Evolutionary conservation across 2,113 vertebrate species (phyloP).

Genomic region (Burhinus oedicnemus): DNA sequence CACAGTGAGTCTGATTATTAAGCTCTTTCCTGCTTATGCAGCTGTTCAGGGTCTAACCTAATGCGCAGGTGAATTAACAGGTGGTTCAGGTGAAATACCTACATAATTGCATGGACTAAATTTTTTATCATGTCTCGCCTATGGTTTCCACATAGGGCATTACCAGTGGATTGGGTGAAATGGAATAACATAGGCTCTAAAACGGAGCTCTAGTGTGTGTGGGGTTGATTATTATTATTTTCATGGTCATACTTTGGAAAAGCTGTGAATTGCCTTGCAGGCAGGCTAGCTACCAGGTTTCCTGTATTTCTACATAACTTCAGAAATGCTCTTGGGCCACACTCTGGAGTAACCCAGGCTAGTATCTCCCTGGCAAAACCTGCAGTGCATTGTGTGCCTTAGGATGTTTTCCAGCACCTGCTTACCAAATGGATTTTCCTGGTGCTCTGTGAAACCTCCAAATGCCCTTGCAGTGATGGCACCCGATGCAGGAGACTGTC

Average conservation of each 20-base stretch:
- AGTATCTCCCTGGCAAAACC: not conserved
- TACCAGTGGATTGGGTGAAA: not conserved
- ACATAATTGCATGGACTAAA: not conserved
- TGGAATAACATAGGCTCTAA: not conserved
- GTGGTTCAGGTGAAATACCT: not conserved
- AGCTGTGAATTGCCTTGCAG: not conserved
- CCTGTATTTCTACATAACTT: not conserved
- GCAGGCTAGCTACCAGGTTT: not conserved
- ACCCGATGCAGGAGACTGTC: not conserved
- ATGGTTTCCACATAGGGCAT: not conserved
- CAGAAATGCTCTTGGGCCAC: not conserved
- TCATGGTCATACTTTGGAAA: not conserved
- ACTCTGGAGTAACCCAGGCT: not conserved
- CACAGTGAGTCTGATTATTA: not conserved
- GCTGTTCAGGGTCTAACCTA: not conserved
- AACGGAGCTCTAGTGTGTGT: not conserved
- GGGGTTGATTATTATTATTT: not conserved
- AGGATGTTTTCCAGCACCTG: not conserved
- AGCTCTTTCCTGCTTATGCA: not conserved
- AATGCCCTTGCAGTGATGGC: not conserved
- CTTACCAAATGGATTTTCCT: not conserved
- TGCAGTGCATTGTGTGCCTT: not conserved
- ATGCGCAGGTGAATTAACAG: rapidly evolving
- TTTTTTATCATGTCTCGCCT: not conserved
- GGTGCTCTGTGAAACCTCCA: not conserved